Evolutionary conservation across 2,797 vertebrate species (phyloP), one percentile per base, ranked within the genome.

Genomic region (Coracias cyanogaster): DNA sequence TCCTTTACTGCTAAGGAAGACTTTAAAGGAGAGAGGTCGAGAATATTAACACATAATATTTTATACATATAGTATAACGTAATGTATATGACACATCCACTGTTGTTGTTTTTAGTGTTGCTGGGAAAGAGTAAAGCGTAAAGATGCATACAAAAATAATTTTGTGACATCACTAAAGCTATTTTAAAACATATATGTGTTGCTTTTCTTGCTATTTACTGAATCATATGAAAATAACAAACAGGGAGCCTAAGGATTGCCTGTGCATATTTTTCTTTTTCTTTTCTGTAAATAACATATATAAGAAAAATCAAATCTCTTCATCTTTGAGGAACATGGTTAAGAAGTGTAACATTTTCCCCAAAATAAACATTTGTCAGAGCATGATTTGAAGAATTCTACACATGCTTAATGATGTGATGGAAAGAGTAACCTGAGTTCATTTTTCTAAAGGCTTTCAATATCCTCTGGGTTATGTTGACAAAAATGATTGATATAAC

Each of bases 391-490:
- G 78, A 86, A 86, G 89, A 92, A 81, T 73, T 93, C 51, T 81
- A 51, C 45, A 65, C 39, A 84, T 62, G 28, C 43, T 82, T 94
- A 87, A 86, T 85, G 41, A 48, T 85, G 41, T 66, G 62, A 84
- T 78, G 35, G 60, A 79, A 81, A 85, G 41, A 86, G 66, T 81
- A 94, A 78, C 82, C n/a, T 16, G 52, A 52, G 58, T 71, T 77
- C 85, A 19, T 49, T 92, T 94, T 90, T 86, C 49, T 91, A 41
- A 80, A 93, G 87, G 97, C 97, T 97, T 98, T 98, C 98, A 97
- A 95, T 97, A 97, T 97, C 95, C 97, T 97, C 96, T 98, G 97
- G 41, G 28, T 93, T 90, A 72, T 87, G 57, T 88, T 92, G 89
- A 81, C 89, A 95, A 93, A 89, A 62, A 49, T 93, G 76, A 93